Evolutionary conservation across 1,140 invertebrate genomes (phyloP).

Genomic region (Andricus grossulariae): DNA sequence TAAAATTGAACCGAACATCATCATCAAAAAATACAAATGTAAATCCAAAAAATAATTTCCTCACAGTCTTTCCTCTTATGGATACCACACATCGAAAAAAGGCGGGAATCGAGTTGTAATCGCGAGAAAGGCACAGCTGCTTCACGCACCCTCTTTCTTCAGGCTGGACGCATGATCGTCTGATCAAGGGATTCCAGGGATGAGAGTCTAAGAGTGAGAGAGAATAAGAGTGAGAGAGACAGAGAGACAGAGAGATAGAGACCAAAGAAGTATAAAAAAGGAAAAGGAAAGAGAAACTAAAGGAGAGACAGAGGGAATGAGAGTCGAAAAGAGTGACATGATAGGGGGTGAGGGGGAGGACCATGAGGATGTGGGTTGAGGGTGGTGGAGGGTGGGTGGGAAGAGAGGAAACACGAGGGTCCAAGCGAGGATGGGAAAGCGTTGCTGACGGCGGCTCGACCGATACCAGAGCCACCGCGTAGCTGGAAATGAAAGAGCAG

Average conservation of each 20-base stretch:
- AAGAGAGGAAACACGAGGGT: slow-evolving; percentile 46
- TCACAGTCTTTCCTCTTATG: background rate
- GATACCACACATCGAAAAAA: background rate
- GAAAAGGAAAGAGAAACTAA: slow-evolving; percentile 46
- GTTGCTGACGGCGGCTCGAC: slow-evolving; percentile 64
- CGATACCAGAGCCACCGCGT: slow-evolving; percentile 63
- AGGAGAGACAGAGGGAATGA: slow-evolving; percentile 41
- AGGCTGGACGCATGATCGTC: slow-evolving; percentile 5
- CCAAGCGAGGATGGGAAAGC: slow-evolving; percentile 54
- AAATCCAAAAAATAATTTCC: slow-evolving; percentile 3
- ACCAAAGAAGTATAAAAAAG: slow-evolving; percentile 12
- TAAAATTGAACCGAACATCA: too few species aligned
- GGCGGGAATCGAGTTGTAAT: slow-evolving; percentile 29
- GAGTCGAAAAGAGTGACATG: slow-evolving; percentile 39
- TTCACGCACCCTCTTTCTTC: slow-evolving; percentile 20
- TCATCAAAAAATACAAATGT: too few species aligned
- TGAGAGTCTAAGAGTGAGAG: slow-evolving; percentile 32
- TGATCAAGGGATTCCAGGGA: slow-evolving; percentile 17
- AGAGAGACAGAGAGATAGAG: too few species aligned
- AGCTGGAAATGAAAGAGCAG: slow-evolving; percentile 75
- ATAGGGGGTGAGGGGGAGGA: slow-evolving; percentile 40
- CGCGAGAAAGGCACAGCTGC: slow-evolving; percentile 25
- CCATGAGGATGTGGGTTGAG: slow-evolving; percentile 41
- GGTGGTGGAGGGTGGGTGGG: background rate
- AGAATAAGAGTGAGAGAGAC: slow-evolving; percentile 7